phyloP scores from a whole-genome alignment of 1,140 invertebrate genomes.

The Trichoplusia ni region DNA sequence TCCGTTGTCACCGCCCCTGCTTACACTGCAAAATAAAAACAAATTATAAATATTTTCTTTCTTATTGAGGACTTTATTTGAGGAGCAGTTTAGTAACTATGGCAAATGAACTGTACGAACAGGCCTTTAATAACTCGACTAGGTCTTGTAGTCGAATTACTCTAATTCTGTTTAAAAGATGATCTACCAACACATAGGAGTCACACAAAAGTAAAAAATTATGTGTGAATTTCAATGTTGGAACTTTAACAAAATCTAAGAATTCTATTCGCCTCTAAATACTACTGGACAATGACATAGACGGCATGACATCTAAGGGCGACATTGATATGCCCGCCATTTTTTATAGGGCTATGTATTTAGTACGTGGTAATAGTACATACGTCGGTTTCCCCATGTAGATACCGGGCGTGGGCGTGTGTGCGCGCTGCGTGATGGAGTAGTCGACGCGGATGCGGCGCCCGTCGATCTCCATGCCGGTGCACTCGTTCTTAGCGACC shows the following conservation, averaged over 20 bases:
- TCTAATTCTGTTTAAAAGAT: conserved; percentile 58
- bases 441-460: conserved; percentile 96
- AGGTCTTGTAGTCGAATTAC: conserved; percentile 46
- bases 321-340: too few relatives aligned
- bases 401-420: conserved; percentile 98
- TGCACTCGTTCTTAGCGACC: conserved; percentile 96
- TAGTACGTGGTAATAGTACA: conserved; percentile 48
- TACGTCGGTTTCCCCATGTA: conserved; percentile 97
- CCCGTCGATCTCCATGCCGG: conserved; percentile 97
- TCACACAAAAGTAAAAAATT: conserved; percentile 17
- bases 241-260: too few relatives aligned
- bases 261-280: too few relatives aligned
- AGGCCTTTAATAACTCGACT: conserved; percentile 66
- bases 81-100: not conserved
- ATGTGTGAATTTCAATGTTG: conserved; percentile 34
- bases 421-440: conserved; percentile 98
- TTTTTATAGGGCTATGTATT: too few relatives aligned
- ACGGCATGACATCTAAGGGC: too few relatives aligned
- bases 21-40: conserved; percentile 52
- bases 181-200: conserved; percentile 59
- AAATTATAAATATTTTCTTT: not conserved
- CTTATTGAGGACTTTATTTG: not conserved
- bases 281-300: too few relatives aligned
- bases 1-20: conserved; percentile 73
- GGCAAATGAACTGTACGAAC: conserved; percentile 47